Conservation (phyloP, 2,113 vertebrate genomes). For the Suncus etruscus region DNA sequence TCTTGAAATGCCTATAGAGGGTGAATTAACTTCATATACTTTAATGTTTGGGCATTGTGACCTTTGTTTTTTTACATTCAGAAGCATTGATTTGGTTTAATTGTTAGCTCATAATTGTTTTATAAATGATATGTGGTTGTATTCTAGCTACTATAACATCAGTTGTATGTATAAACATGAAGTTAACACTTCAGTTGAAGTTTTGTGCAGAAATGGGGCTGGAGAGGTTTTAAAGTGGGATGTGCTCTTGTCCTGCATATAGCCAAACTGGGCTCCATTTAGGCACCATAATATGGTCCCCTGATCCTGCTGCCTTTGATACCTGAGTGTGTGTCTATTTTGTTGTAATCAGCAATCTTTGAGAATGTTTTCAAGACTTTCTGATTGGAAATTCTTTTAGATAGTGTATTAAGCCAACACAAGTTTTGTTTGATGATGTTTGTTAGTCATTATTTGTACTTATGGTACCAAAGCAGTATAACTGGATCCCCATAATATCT, state of each 20-base stretch:
- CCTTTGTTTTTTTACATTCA: slow-evolving; percentile 25
- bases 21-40: not conserved
- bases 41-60: slow-evolving; percentile 35
- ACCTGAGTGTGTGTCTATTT: not conserved
- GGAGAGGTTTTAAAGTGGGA: too few species aligned
- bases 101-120: slow-evolving; percentile 18
- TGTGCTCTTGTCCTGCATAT: too few species aligned
- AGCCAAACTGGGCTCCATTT: too few species aligned
- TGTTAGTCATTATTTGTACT: not conserved
- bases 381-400: not conserved
- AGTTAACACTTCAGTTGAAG: not conserved
- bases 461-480: not conserved
- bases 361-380: not conserved
- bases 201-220: slow-evolving; percentile 13
- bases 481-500: too few species aligned
- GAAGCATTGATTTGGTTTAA: not conserved
- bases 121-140: not conserved
- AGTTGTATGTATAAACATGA: not conserved
- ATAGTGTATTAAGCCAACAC: not conserved
- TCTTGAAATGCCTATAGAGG: not conserved
- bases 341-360: not conserved
- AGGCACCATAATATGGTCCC: too few species aligned
- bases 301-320: too few species aligned
- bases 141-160: slow-evolving; percentile 50
- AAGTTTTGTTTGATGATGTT: not conserved